phyloP scores from a whole-genome alignment of 2,113 vertebrate species.

The Gorilla gorilla region DNA sequence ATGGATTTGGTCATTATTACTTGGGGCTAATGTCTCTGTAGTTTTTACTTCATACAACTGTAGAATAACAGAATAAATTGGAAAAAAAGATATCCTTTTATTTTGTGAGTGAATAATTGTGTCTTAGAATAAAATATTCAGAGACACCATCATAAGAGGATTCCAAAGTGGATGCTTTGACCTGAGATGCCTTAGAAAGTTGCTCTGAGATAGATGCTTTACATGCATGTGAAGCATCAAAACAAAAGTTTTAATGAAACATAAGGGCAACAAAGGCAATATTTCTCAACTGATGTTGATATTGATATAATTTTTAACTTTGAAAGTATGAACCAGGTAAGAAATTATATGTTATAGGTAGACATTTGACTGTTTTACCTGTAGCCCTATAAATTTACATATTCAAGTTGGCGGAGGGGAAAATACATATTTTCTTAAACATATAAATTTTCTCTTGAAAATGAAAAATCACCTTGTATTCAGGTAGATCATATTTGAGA shows the following conservation, averaged over 20 bases:
- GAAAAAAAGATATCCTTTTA: not conserved
- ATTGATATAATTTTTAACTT: not conserved
- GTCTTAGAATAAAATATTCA: not conserved
- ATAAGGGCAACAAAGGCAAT: not conserved
- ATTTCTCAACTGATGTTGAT: not conserved
- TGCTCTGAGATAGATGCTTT: not conserved
- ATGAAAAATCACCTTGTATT: not conserved
- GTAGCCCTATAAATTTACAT: not conserved
- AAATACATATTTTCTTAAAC: not conserved
- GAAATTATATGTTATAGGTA: not conserved
- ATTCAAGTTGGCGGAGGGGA: not conserved
- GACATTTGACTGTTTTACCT: not conserved
- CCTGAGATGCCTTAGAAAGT: not conserved
- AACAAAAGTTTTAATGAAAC: not conserved
- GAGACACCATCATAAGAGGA: accelerated
- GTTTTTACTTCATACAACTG: not conserved
- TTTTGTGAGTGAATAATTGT: not conserved
- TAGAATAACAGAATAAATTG: not conserved
- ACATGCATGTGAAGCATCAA: not conserved
- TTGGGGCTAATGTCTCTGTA: not conserved
- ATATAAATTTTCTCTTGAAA: not conserved
- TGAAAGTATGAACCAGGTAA: not conserved
- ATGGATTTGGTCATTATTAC: not conserved
- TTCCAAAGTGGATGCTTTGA: not conserved
- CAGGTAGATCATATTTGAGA: not conserved